Conservation (phyloP, 2,888 invertebrate species). For the Andrena bucephala region DNA sequence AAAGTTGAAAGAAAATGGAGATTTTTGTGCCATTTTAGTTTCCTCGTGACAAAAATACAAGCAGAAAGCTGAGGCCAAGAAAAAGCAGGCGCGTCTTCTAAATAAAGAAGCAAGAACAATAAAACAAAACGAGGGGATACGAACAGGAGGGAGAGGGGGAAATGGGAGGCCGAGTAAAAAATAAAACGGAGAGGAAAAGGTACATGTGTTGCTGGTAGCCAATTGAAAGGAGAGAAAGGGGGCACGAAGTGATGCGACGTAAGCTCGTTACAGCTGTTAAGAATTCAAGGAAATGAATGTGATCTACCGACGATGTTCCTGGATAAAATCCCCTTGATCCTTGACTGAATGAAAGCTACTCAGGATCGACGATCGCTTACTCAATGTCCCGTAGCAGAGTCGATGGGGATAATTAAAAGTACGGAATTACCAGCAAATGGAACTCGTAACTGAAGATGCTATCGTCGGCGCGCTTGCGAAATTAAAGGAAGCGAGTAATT, state of each 20-base stretch:
- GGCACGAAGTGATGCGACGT: conserved; percentile 40
- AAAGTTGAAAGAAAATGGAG: not conserved
- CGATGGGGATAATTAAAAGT: conserved; percentile 8
- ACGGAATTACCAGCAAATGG: not conserved
- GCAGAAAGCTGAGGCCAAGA: not conserved
- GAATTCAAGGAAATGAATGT: conserved; percentile 61
- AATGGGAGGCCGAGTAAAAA: not conserved
- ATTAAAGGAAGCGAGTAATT: conserved; percentile 13
- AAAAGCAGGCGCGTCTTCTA: not conserved
- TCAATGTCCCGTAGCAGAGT: not conserved
- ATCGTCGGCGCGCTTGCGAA: conserved; percentile 5
- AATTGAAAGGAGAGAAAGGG: not conserved
- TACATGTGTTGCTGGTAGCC: not conserved
- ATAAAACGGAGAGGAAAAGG: conserved; percentile 4
- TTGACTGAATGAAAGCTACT: conserved; percentile 64
- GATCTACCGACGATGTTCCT: conserved; percentile 33
- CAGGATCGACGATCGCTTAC: not conserved
- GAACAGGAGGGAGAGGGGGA: not conserved
- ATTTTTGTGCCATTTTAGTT: not conserved
- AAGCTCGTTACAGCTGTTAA: conserved; percentile 51
- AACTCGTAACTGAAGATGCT: not conserved
- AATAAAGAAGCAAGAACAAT: not conserved
- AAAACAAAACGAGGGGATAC: not conserved
- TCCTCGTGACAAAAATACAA: not conserved
- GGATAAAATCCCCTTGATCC: conserved; percentile 28